These are phyloP conservation scores for Frieseomelitta varia DNA, from an alignment of 1,140 invertebrate genomes.

Conservation along the genomic window DNA sequence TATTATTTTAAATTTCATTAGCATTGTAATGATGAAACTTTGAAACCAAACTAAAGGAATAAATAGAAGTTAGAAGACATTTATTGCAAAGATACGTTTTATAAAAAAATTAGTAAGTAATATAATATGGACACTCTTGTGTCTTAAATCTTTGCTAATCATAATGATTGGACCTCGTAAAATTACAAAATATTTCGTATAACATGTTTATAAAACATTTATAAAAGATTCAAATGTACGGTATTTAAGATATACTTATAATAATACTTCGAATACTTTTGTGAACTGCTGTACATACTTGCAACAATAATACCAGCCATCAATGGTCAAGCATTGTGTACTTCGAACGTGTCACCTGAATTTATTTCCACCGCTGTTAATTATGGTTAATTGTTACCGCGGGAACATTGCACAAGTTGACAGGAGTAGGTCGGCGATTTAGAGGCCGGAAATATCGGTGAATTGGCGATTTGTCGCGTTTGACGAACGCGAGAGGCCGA, in stretches of 20 bases:
- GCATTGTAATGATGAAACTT: too few relatives aligned
- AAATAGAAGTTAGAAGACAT: too few relatives aligned
- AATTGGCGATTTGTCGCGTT: slow-evolving; percentile 36
- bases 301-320: neutral
- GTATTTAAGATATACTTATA: neutral
- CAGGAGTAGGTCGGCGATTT: slow-evolving; percentile 18
- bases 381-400: slow-evolving; percentile 2
- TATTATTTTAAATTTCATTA: too few relatives aligned
- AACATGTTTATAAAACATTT: neutral
- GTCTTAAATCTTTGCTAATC: neutral
- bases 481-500: neutral
- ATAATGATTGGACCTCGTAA: neutral
- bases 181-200: neutral
- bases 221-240: neutral
- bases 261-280: too few relatives aligned
- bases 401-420: neutral
- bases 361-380: slow-evolving; percentile 6
- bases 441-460: slow-evolving; percentile 10
- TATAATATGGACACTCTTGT: neutral
- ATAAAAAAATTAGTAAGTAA: neutral
- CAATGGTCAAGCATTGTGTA: too few relatives aligned
- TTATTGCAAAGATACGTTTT: neutral
- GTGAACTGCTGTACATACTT: neutral
- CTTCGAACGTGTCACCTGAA: neutral
- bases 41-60: too few relatives aligned